A percentile compares a stretch with the other conserved stretches of the same genome.
These are phyloP conservation scores for Channa maculata DNA, from an alignment of 2,113 vertebrate genomes.

Conservation along the genomic window DNA sequence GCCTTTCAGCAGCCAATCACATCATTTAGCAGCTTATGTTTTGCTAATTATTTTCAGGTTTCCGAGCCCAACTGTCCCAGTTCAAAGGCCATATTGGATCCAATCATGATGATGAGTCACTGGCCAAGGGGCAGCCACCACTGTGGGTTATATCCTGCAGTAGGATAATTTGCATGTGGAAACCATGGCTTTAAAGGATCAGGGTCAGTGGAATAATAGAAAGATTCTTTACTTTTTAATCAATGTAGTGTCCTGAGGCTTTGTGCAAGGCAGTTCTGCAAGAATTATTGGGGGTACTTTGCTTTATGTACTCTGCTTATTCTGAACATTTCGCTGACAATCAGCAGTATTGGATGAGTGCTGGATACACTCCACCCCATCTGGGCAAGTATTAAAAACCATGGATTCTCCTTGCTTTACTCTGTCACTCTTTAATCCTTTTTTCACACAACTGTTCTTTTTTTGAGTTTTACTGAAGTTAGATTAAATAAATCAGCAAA, in stretches of 20 bases:
- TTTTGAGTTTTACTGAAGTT: background rate
- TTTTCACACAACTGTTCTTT: background rate
- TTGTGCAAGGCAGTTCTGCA: conserved; percentile 20
- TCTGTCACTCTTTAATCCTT: background rate
- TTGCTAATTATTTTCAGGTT: conserved; percentile 52
- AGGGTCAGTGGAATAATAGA: conserved; percentile 68
- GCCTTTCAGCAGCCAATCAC: conserved; percentile 28
- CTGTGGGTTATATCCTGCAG: conserved; percentile 39
- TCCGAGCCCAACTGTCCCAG: conserved; percentile 33
- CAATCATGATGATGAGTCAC: conserved; percentile 47
- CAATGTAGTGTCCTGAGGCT: conserved; percentile 57
- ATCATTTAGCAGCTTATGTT: conserved; percentile 34
- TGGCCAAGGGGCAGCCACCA: conserved; percentile 43
- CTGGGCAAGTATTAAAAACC: conserved; percentile 30
- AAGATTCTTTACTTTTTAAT: conserved; percentile 69
- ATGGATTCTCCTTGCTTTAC: conserved; percentile 9
- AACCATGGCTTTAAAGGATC: conserved; percentile 51
- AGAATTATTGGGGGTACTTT: conserved; percentile 51
- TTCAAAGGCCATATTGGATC: conserved; percentile 59
- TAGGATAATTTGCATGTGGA: conserved; percentile 62
- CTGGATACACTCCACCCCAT: conserved; percentile 47
- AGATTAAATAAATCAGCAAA: background rate
- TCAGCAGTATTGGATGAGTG: conserved; percentile 71
- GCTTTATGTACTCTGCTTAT: conserved; percentile 54
- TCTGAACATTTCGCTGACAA: conserved; percentile 60